These are phyloP conservation scores for Ammospiza caudacuta DNA, from an alignment of 2,113 vertebrate species.

Conservation along the genomic window DNA sequence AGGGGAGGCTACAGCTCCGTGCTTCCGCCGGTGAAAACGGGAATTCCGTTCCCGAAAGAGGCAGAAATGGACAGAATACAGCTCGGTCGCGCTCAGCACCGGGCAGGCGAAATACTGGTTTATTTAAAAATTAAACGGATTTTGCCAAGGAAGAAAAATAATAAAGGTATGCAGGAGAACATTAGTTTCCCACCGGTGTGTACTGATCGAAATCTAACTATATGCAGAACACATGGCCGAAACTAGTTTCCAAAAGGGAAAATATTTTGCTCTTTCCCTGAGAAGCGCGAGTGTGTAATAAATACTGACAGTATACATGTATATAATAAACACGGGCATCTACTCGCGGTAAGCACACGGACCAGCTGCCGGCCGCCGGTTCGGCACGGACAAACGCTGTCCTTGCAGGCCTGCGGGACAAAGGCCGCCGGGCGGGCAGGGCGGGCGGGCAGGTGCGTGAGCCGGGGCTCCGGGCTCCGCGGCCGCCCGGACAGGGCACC, in stretches of 20 bases:
- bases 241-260: background rate
- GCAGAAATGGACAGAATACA: background rate
- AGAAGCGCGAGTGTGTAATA: background rate
- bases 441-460: background rate
- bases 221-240: background rate
- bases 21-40: fast-evolving
- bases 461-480: background rate
- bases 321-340: background rate
- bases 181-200: too few relatives aligned
- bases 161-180: background rate
- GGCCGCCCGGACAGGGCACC: background rate
- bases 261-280: background rate
- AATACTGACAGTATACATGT: background rate
- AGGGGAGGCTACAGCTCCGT: background rate
- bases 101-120: background rate
- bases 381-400: background rate
- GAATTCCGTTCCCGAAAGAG: background rate
- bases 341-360: background rate
- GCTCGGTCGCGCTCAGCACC: background rate
- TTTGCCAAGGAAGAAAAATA: too few relatives aligned
- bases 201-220: background rate
- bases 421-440: background rate
- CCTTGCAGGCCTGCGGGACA: background rate
- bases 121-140: background rate
- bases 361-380: background rate